Percentiles rank a stretch among this genome's conserved stretches.
Conservation (phyloP, 2,113 vertebrate genomes). For the Calyptommatus sinebrachiatus region DNA sequence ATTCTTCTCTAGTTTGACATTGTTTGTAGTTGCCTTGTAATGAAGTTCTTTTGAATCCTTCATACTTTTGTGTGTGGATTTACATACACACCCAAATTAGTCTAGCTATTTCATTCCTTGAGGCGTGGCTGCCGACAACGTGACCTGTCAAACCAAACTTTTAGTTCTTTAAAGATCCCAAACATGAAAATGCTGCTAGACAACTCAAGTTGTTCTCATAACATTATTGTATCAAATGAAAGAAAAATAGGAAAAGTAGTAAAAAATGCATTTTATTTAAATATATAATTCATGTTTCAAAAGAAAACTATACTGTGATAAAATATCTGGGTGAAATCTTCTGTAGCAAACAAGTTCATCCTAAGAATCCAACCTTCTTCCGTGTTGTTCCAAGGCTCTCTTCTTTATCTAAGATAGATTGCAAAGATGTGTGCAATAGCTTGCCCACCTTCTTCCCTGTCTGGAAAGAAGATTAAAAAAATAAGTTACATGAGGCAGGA, state of each 20-base stretch:
- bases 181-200: neutral
- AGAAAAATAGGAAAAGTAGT: too few relatives aligned
- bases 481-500: conserved; percentile 18
- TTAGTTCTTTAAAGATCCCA: neutral
- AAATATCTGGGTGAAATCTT: too few relatives aligned
- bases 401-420: conserved; percentile 83
- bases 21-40: too few relatives aligned
- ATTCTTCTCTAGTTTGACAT: too few relatives aligned
- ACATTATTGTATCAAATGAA: neutral
- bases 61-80: too few relatives aligned
- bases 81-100: too few relatives aligned
- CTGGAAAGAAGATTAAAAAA: conserved; percentile 66
- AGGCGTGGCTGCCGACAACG: too few relatives aligned
- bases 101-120: too few relatives aligned
- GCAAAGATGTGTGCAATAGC: conserved; percentile 80
- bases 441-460: conserved; percentile 89
- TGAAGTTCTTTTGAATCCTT: too few relatives aligned
- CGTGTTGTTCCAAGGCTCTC: conserved; percentile 82
- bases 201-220: too few relatives aligned
- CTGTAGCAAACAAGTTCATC: conserved; percentile 62
- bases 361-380: conserved; percentile 91
- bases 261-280: conserved; percentile 1
- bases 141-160: too few relatives aligned
- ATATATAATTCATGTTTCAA: conserved; percentile 1
- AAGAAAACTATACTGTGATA: neutral